phyloP scores from a whole-genome alignment of 2,888 invertebrate species.

The Hipparchia sbordonii region DNA sequence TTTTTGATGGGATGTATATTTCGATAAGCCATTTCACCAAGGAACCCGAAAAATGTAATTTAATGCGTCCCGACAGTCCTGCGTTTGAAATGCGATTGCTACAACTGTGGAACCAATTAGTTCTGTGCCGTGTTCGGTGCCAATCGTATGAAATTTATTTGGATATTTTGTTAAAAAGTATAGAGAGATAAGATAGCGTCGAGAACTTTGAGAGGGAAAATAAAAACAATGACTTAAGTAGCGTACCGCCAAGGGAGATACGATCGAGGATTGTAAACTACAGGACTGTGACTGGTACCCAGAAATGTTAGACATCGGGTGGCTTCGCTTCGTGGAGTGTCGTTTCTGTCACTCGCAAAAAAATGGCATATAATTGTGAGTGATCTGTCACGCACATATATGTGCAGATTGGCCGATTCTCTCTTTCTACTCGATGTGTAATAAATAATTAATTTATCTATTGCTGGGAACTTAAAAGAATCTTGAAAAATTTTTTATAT shows the following conservation, averaged over 20 bases:
- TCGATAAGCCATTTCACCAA: neutral
- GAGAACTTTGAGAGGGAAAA: neutral
- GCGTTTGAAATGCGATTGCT: constrained; percentile 45
- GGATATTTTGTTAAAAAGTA: constrained; percentile 23
- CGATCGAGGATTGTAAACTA: neutral
- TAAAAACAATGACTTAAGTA: constrained; percentile 6
- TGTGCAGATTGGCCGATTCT: no score
- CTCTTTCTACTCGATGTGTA: no score
- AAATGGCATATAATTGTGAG: no score
- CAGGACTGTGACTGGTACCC: no score
- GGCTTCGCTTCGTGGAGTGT: no score
- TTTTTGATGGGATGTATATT: neutral
- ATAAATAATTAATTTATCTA: no score
- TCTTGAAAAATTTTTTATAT: no score
- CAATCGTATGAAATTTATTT: constrained; percentile 25
- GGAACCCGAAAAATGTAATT: constrained; percentile 57
- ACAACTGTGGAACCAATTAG: constrained; percentile 42
- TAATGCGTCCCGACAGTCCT: constrained; percentile 52
- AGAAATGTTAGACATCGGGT: no score
- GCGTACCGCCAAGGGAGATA: neutral
- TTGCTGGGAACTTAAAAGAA: no score
- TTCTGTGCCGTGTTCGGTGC: constrained; percentile 30
- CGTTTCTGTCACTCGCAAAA: no score
- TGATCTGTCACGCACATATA: no score
- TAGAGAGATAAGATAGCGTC: constrained; percentile 15